These are phyloP conservation scores for Cherax destructor DNA, from an alignment of 1,140 invertebrate genomes.

Conservation along the genomic window DNA sequence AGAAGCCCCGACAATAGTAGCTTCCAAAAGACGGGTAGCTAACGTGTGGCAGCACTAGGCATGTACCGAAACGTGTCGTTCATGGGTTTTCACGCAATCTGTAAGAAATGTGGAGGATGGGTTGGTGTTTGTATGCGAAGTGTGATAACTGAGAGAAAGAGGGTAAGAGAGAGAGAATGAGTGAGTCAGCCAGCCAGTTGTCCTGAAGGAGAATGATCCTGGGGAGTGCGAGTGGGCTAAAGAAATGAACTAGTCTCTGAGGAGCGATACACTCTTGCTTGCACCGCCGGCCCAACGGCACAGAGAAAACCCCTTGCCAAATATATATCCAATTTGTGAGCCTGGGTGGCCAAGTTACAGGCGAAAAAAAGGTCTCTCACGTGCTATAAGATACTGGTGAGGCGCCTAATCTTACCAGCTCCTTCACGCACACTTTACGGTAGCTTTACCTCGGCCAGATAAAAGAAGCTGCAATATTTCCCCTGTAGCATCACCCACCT, in stretches of 20 bases:
- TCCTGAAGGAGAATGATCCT: neutral
- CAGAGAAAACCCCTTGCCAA: conserved; percentile 4
- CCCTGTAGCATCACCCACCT: neutral
- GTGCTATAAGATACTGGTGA: conserved; percentile 12
- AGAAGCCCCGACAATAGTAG: too few relatives aligned
- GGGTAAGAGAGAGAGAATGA: neutral
- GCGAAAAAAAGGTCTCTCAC: neutral
- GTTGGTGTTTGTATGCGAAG: too few relatives aligned
- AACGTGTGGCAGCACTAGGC: too few relatives aligned
- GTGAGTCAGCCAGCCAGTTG: neutral
- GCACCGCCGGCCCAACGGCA: neutral
- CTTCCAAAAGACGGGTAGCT: too few relatives aligned
- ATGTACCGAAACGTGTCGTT: too few relatives aligned
- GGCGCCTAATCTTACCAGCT: conserved; percentile 4
- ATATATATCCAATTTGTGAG: conserved; percentile 20
- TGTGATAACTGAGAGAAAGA: neutral
- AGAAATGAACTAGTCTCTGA: neutral
- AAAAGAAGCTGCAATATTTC: conserved; percentile 4
- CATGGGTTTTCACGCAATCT: too few relatives aligned
- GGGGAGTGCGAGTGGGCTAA: neutral
- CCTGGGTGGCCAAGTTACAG: conserved; percentile 9
- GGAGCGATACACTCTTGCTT: conserved; percentile 12
- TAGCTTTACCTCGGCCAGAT: neutral
- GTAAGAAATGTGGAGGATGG: too few relatives aligned
- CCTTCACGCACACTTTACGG: conserved; percentile 4